phyloP scores from a whole-genome alignment of 2,888 invertebrate species.

The Ochropleura plecta region DNA sequence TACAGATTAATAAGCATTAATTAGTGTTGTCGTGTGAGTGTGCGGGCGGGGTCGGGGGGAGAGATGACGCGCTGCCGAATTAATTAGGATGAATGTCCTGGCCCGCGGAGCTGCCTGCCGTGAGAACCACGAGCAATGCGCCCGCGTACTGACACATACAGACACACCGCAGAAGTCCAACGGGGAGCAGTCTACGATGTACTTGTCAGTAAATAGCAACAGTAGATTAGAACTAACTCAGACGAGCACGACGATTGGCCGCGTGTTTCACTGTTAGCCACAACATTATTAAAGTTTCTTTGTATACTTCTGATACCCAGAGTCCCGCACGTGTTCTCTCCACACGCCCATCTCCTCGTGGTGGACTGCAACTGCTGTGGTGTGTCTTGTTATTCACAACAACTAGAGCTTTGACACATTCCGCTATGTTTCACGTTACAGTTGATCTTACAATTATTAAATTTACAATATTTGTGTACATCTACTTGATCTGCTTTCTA shows the following conservation, averaged over 20 bases:
- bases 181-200: not conserved
- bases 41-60: not conserved
- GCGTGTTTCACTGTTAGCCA: not conserved
- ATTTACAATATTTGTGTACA: not conserved
- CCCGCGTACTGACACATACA: constrained; percentile 7
- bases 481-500: not conserved
- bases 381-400: constrained; percentile 9
- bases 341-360: too few relatives aligned
- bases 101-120: constrained; percentile 44
- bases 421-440: not conserved
- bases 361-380: too few relatives aligned
- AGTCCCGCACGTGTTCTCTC: too few relatives aligned
- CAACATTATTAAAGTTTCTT: too few relatives aligned
- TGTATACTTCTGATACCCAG: too few relatives aligned
- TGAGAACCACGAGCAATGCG: constrained; percentile 56
- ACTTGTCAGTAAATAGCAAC: not conserved
- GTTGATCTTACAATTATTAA: not conserved
- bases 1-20: constrained; percentile 36
- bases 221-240: not conserved
- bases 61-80: constrained; percentile 47
- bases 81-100: constrained; percentile 68
- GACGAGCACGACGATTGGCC: too few relatives aligned
- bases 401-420: constrained; percentile 33
- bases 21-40: constrained; percentile 22
- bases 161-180: constrained; percentile 11